Evolutionary conservation across 2,888 invertebrate genomes (phyloP), one percentile per base, ranked within the genome.

Genomic region (Agonopterix subpropinquella): DNA sequence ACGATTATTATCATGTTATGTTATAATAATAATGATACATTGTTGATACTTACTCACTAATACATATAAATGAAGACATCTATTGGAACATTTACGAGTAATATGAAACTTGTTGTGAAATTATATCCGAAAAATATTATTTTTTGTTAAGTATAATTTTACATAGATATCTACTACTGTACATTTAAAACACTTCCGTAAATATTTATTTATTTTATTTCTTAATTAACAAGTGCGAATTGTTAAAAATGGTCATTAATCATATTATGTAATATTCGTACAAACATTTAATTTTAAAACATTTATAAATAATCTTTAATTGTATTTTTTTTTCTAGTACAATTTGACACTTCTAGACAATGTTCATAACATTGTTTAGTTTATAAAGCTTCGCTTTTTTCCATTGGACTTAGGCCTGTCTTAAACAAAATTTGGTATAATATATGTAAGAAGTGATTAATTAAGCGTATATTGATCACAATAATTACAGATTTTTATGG

Each of bases 401-500:
- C 48, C 50, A 54, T 63, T 52, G 55, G 64, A 64, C 61, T 70
- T 73, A 77, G 74, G 76, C 76, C 77, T 57, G 59, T 57, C 41
- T 52, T 54, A 43, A 39, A 45, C 50, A 41, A 18, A 39, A 47
- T 44, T 51, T 52, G 48, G 54, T 49, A 47, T 13, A 13, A 13
- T 47, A 50, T 50, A 48, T 50, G 51, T 51, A 48, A 55, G 35
- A 47, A 50, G 49, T 9, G 9, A 39, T 9, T 39, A n/a, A 39
- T 44, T 62, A 76, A 78, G 79, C 80, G 76, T 80, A 74, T 62
- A 57, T 58, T 55, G 67, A 77, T 80, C 77, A 82, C 81, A 73
- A 64, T 67, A 28, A 28, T 39, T n/a, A n/a, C 39, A 39, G 9
- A 39, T 39, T 39, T 61, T 60, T 57, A 65, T 69, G 70, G 68